Conservation (phyloP, 2,113 vertebrate genomes). For the Barnardius zonarius region DNA sequence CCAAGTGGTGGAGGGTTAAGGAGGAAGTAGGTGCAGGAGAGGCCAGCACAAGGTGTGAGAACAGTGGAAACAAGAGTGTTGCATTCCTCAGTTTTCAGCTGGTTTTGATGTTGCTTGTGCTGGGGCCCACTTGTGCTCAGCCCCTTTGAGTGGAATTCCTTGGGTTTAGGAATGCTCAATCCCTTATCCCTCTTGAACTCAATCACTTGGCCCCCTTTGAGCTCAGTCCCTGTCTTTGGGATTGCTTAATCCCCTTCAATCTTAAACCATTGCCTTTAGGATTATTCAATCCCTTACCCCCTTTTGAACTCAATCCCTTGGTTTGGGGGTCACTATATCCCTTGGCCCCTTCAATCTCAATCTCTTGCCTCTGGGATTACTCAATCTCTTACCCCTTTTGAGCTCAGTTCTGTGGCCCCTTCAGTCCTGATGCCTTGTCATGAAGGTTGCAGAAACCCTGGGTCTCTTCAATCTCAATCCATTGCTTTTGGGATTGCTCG, state of each 20-base stretch:
- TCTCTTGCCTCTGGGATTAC: neutral
- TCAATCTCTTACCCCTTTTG: neutral
- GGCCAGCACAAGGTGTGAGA: neutral
- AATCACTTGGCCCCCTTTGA: neutral
- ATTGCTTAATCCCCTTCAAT: neutral
- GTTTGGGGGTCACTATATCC: neutral
- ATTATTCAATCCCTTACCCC: neutral
- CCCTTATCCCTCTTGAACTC: neutral
- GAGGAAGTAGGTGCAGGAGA: neutral
- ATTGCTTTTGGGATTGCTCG: neutral
- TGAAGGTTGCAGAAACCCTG: neutral
- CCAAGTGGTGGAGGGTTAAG: neutral
- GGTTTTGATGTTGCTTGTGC: neutral
- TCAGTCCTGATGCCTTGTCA: neutral
- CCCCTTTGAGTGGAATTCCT: neutral
- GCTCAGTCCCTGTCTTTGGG: neutral
- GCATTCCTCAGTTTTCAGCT: neutral
- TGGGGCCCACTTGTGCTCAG: neutral
- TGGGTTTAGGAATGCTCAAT: neutral
- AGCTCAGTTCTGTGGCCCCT: neutral
- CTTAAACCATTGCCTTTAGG: neutral
- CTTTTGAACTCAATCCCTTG: neutral
- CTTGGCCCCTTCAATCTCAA: neutral
- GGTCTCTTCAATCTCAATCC: fast-evolving
- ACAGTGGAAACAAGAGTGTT: neutral